Conservation (phyloP, 2,797 vertebrate genomes). For the Acrossocheilus wenchowensis region DNA sequence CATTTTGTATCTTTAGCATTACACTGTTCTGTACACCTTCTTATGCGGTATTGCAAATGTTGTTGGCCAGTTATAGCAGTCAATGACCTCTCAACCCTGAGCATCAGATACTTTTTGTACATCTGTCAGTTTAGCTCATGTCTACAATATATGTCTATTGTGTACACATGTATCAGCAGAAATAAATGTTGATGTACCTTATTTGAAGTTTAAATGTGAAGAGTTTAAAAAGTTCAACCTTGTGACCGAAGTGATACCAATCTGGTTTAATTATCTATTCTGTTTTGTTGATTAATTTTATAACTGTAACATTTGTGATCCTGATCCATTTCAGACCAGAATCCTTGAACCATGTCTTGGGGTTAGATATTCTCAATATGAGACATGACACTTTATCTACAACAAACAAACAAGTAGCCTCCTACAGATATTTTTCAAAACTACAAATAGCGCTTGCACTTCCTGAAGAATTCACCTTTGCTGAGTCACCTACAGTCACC, state of each 20-base stretch:
- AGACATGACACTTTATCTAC: background rate
- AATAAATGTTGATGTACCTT: background rate
- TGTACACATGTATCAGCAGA: slow-evolving; percentile 10
- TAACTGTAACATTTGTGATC: background rate
- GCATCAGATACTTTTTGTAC: background rate
- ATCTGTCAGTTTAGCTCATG: slow-evolving; percentile 6
- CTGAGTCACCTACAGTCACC: slow-evolving; percentile 22
- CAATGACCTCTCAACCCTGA: background rate
- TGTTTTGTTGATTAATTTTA: background rate
- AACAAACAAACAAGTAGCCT: background rate
- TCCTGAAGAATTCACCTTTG: background rate
- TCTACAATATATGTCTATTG: background rate
- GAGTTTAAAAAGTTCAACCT: background rate
- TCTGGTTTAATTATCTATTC: background rate
- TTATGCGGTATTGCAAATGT: background rate
- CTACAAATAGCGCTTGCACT: background rate
- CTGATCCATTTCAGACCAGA: background rate
- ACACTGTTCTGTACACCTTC: background rate
- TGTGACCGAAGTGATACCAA: background rate
- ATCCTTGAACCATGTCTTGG: background rate
- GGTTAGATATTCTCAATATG: background rate
- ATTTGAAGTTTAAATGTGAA: background rate
- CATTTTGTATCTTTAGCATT: background rate
- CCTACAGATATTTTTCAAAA: background rate
- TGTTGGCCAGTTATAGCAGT: background rate